Evolutionary conservation across 2,888 invertebrate species (phyloP).

Genomic region (Metellina segmentata): DNA sequence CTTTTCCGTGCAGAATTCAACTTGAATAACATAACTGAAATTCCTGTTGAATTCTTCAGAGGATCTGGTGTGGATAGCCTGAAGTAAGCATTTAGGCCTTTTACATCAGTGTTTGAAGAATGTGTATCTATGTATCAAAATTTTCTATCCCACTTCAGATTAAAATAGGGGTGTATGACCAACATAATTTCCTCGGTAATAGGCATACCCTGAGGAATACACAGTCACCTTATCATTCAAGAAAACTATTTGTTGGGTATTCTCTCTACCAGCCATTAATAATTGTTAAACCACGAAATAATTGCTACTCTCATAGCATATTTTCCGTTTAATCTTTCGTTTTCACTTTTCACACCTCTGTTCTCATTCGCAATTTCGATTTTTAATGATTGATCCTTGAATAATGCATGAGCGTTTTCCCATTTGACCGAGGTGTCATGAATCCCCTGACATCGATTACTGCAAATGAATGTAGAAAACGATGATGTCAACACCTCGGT

Average conservation of each 20-base stretch:
- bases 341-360: slow-evolving; percentile 35
- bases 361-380: background rate
- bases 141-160: background rate
- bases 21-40: too few species aligned
- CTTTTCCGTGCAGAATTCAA: too few species aligned
- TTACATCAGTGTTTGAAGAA: too few species aligned
- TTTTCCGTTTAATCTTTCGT: slow-evolving; percentile 5
- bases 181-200: background rate
- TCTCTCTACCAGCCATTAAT: background rate
- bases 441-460: background rate
- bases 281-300: background rate
- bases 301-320: slow-evolving; percentile 2
- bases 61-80: too few species aligned
- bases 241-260: background rate
- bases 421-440: background rate
- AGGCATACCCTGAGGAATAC: background rate
- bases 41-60: too few species aligned
- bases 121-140: too few species aligned
- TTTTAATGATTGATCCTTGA: background rate
- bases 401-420: slow-evolving; percentile 17
- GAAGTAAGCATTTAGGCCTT: too few species aligned
- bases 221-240: background rate
- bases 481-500: slow-evolving; percentile 30
- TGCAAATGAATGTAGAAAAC: slow-evolving; percentile 6
- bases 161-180: slow-evolving; percentile 2